Evolutionary conservation across 2,113 vertebrate genomes (phyloP).

Genomic region (Proteles cristata): DNA sequence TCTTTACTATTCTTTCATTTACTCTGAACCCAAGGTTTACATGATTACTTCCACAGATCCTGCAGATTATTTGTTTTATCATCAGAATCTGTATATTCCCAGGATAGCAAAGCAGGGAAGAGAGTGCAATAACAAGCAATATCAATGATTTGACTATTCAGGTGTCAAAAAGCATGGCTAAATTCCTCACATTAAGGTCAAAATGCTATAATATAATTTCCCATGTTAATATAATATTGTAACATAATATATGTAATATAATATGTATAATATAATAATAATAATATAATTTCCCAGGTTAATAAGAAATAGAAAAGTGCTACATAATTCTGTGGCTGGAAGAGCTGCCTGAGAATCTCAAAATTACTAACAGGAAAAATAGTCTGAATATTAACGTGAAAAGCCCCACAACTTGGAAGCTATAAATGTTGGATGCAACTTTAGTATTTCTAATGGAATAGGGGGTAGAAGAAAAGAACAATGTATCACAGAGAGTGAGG

Average conservation of each 20-base stretch:
- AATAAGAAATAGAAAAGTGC: neutral
- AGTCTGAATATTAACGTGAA: neutral
- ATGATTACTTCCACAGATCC: neutral
- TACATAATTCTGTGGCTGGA: neutral
- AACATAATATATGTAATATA: too few relatives aligned
- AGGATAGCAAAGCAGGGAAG: neutral
- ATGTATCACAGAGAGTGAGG: fast-evolving
- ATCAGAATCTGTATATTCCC: neutral
- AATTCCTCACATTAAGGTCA: neutral
- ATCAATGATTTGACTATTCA: neutral
- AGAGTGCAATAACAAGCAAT: neutral
- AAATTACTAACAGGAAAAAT: conserved; percentile 10
- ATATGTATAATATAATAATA: too few relatives aligned
- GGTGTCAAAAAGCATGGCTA: neutral
- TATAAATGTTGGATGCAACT: neutral
- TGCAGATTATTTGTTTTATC: neutral
- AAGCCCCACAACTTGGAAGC: neutral
- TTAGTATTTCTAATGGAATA: neutral
- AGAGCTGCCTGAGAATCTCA: neutral
- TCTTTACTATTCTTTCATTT: neutral
- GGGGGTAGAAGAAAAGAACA: neutral
- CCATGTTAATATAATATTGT: too few relatives aligned
- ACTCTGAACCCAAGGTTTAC: neutral
- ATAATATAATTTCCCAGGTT: neutral
- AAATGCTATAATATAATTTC: too few relatives aligned